Conservation (phyloP, 1,140 invertebrate genomes). For the Trichonephila clavipes region DNA sequence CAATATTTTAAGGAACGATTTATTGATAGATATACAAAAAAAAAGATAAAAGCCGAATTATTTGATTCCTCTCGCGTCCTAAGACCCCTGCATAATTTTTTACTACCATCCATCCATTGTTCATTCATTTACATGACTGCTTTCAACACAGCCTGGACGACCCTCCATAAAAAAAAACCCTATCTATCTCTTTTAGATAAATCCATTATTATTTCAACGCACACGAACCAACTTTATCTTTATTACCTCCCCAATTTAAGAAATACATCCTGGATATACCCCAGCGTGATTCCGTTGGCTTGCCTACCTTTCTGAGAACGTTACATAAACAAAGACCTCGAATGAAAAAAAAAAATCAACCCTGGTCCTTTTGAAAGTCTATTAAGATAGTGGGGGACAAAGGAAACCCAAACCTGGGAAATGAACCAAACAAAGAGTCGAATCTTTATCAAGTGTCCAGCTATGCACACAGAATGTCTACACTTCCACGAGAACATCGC, state of each 20-base stretch:
- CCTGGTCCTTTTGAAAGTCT: background rate
- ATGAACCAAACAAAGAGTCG: constrained; percentile 45
- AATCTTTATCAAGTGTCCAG: background rate
- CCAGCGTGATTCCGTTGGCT: background rate
- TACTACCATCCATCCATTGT: background rate
- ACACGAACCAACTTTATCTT: constrained; percentile 43
- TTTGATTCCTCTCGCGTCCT: background rate
- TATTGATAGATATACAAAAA: background rate
- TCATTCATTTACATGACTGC: background rate
- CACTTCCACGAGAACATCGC: constrained; percentile 58
- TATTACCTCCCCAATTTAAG: constrained; percentile 4
- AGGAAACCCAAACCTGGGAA: constrained; percentile 5
- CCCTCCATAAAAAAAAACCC: background rate
- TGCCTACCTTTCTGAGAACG: background rate
- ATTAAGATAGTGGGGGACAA: constrained; percentile 37
- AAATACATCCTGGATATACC: constrained; percentile 13
- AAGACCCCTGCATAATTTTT: background rate
- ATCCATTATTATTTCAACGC: constrained; percentile 58
- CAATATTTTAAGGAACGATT: background rate
- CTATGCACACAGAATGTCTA: constrained; percentile 22
- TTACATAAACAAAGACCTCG: constrained; percentile 11
- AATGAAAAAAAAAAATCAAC: background rate
- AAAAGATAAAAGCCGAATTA: background rate
- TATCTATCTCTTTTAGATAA: background rate
- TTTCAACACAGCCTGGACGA: background rate